These are phyloP conservation scores for Tragelaphus strepsiceros DNA, from an alignment of 2,113 vertebrate species.

Conservation along the genomic window DNA sequence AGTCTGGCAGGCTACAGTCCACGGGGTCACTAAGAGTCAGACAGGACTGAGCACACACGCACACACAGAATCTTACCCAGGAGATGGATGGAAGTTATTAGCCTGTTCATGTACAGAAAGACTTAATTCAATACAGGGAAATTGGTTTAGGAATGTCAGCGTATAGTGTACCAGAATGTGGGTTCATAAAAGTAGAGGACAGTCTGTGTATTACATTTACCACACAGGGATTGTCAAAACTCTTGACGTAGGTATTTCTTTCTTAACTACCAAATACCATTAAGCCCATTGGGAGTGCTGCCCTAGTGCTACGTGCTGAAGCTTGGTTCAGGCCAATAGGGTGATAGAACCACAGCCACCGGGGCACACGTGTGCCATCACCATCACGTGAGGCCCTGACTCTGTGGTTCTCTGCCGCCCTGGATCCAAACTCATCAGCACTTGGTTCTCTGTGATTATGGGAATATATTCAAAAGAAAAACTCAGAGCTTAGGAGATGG, in stretches of 20 bases:
- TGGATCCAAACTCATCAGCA: neutral
- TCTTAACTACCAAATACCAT: neutral
- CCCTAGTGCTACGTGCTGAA: neutral
- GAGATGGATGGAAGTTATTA: slow-evolving; percentile 18
- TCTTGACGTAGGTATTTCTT: neutral
- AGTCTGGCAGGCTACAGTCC: neutral
- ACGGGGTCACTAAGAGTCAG: neutral
- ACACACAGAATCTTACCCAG: neutral
- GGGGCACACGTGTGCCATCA: accelerated
- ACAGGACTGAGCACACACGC: neutral
- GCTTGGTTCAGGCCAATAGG: neutral
- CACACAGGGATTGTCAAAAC: neutral
- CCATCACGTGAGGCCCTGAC: neutral
- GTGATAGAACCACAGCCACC: neutral
- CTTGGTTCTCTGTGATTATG: neutral
- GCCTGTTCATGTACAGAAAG: neutral
- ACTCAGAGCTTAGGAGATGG: neutral
- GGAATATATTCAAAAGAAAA: neutral
- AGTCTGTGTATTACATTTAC: neutral
- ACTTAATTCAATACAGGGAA: neutral
- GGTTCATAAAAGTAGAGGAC: neutral
- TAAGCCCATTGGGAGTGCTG: neutral
- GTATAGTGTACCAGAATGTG: neutral
- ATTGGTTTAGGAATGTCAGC: neutral
- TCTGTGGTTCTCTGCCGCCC: neutral